Percentiles rank a stretch among this genome's conserved stretches.
Evolutionary conservation across 2,797 vertebrate genomes (phyloP).

Genomic region (Ataeniobius toweri): DNA sequence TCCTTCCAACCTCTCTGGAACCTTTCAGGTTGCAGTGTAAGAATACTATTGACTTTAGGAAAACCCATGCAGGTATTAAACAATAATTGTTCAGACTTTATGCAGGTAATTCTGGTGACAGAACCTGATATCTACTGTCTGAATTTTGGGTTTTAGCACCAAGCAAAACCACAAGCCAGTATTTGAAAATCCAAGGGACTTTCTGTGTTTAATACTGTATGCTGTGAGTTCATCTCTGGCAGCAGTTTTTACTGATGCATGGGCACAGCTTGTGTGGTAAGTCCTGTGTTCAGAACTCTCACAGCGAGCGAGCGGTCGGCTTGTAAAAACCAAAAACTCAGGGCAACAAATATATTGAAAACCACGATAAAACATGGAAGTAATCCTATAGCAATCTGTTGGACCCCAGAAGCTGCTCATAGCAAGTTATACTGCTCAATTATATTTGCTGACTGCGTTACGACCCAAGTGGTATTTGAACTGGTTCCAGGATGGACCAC

Average conservation of each 20-base stretch:
- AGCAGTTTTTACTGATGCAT: conserved; percentile 29
- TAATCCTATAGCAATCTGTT: conserved; percentile 40
- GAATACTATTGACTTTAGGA: too few species aligned
- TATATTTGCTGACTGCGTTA: conserved; percentile 18
- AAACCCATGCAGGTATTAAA: too few species aligned
- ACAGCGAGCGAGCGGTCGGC: conserved; percentile 1
- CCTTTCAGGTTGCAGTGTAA: too few species aligned
- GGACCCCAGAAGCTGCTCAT: conserved; percentile 22
- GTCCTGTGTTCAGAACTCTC: conserved; percentile 23
- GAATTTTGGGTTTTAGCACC: neutral
- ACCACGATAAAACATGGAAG: conserved; percentile 46
- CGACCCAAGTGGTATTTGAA: conserved; percentile 18
- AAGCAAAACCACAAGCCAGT: neutral
- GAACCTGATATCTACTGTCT: neutral
- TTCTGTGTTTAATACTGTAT: neutral
- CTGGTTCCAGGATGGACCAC: conserved; percentile 29
- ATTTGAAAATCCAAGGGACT: neutral
- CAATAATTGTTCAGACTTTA: too few species aligned
- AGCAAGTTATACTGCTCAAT: conserved; percentile 7
- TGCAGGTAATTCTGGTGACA: too few species aligned
- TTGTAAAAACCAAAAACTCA: conserved; percentile 40
- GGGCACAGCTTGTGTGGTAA: conserved; percentile 15
- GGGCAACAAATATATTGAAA: conserved; percentile 28
- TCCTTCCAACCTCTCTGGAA: too few species aligned
- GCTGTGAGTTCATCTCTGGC: conserved; percentile 9